Evolutionary conservation across 2,888 invertebrate genomes (phyloP), one percentile per base, ranked within the genome.

Genomic region (Agrotis puta): DNA sequence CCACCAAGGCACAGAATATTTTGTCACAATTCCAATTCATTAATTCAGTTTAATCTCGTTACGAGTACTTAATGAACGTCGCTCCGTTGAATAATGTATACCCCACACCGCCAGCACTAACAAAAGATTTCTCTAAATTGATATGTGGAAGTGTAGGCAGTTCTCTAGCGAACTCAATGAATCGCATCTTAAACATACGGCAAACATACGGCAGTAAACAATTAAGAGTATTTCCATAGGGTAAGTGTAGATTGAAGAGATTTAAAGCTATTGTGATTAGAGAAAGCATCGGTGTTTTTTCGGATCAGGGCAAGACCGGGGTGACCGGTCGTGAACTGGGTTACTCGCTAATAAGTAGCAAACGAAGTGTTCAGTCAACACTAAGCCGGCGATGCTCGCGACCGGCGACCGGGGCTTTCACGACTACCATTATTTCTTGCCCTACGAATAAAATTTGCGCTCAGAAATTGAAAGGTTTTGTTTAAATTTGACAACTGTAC

Each of bases 41-140:
- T 86, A 85, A 87, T 87, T 87, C 83, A 70, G 78, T 74, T 81
- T 85, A 85, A 86, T 83, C 83, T 86, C 68, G 85, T 87, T 84
- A 84, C 82, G 75, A 84, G 84, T 81, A 87, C 83, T 81, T 88
- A 86, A 87, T 86, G 86, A 87, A 85, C 83, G 83, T 70, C 81
- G 82, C 81, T 73, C 54, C 64, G 73, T 64, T 85, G 85, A 86
- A 88, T 88, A 85, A 88, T 88, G 76, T 79, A 83, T 65, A 63
- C 73, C 63, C 48, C 56, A 64, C 70, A 24, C 77, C 48, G 64
- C 71, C n/a, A 64, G 57, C 20, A 51, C 58, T 58, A 69, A 78
- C 81, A 74, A 81, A 81, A 81, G 83, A 81, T 76, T 73, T 72
- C 18, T 13, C 27, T 57, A 67, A 70, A 83, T 74, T 81, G 70